Base-by-base conservation (phyloP, 2,113 vertebrate genomes). In the Solenodon paradoxus region DNA sequence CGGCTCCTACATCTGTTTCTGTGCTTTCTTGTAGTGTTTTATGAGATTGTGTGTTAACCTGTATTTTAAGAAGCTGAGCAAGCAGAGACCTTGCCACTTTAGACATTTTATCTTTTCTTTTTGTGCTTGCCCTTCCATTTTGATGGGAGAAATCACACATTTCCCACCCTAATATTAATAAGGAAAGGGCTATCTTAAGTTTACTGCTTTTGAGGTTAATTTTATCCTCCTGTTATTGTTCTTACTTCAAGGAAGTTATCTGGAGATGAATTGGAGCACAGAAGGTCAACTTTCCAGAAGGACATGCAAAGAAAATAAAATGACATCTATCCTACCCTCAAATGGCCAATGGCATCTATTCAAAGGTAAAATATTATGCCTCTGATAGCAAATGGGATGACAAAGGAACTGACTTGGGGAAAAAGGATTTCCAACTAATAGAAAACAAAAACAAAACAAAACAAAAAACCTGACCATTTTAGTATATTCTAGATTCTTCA, bases 21-120 rank as follows among this genome's bases (percentile, higher is more conserved):
- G 7, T 82, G 86, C 24, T 97, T 98, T 94, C 95, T 95, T 38
- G 49, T 95, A 93, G 72, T 95, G 87, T 90, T 96, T 96, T 95
- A 95, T 74, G 55, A 90, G 5, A 86, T 95, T 68, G n/a, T 81
- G 11, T 91, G 93, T 95, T 90, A 97, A 94, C 77, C 84, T 45
- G 1, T 91, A 94, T 87, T 97, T 97, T 96, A 97, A 80, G 88
- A 90, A 69, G 94, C 55, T 95, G 81, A 95, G 86, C 47, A 93
- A 68, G 47, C 53, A 92, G 72, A 94, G 53, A 92, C 59, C 12
- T 47, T 77, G 71, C 11, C 40, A 75, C 88, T 96, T 47, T 81
- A 94, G 83, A 64, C 75, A 88, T 49, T 66, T 85, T 72, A 66
- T 45, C 42, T 72, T 74, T 94, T 82, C 20, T 49, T 86, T 96